Evolutionary conservation across 2,797 vertebrate species (phyloP).

Genomic region (Mormyrops attenuatus): DNA sequence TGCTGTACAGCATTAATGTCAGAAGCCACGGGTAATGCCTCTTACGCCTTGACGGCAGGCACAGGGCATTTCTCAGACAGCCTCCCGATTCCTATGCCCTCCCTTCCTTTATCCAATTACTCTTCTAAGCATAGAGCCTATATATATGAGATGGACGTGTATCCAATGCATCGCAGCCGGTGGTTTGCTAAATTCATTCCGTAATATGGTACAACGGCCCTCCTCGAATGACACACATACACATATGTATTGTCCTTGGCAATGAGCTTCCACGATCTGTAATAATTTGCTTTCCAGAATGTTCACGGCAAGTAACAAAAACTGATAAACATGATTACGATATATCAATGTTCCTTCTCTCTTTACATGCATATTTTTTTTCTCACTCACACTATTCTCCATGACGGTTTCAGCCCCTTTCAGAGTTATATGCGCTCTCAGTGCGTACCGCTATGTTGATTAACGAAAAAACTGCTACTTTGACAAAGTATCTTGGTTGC

Average conservation of each 20-base stretch:
- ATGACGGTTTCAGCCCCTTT: not conserved
- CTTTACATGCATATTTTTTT: not conserved
- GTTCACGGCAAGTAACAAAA: not conserved
- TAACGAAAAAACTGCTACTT: not conserved
- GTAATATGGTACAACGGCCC: not conserved
- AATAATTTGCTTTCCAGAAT: not conserved
- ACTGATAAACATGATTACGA: not conserved
- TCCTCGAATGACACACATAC: not conserved
- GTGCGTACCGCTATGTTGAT: not conserved
- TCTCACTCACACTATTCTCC: not conserved
- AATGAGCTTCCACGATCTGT: not conserved
- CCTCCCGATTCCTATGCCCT: not conserved
- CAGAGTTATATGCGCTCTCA: not conserved
- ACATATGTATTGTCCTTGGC: not conserved
- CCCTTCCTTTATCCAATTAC: constrained; percentile 6
- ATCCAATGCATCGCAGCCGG: not conserved
- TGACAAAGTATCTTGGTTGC: not conserved
- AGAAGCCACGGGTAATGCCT: not conserved
- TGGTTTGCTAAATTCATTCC: not conserved
- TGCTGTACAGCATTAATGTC: constrained; percentile 9
- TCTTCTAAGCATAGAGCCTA: not conserved
- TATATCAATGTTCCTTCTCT: not conserved
- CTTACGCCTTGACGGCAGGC: not conserved
- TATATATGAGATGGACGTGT: not conserved
- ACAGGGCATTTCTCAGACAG: not conserved